Evolutionary conservation across 2,888 invertebrate species (phyloP).

Genomic region (Lithophane ornitopus): DNA sequence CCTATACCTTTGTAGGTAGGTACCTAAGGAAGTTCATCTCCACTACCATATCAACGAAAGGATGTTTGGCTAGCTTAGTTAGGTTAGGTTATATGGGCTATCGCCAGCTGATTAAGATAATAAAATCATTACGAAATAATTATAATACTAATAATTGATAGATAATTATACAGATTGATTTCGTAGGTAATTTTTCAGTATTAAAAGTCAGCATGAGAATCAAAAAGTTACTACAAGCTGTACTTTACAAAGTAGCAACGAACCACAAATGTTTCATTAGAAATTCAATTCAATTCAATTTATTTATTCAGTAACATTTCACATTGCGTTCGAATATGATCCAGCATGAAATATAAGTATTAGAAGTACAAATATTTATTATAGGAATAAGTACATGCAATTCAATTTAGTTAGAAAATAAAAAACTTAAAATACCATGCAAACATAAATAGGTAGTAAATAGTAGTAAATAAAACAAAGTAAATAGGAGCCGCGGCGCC

Average conservation of each 20-base stretch:
- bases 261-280: constrained; percentile 21
- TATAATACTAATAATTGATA: neutral
- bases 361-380: too few relatives aligned
- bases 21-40: neutral
- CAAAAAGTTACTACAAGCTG: neutral
- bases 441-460: too few relatives aligned
- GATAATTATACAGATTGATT: neutral
- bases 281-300: too few relatives aligned
- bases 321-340: too few relatives aligned
- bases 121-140: neutral
- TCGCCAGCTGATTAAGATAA: neutral
- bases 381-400: too few relatives aligned
- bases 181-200: neutral
- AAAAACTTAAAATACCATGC: too few relatives aligned
- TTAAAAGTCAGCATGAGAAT: neutral
- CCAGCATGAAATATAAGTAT: too few relatives aligned
- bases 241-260: constrained; percentile 13
- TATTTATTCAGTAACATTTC: too few relatives aligned
- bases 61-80: too few relatives aligned
- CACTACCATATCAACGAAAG: neutral
- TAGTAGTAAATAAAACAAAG: too few relatives aligned
- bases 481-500: constrained; percentile 33
- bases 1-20: neutral
- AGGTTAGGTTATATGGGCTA: too few relatives aligned
- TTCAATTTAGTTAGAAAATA: too few relatives aligned